These are phyloP conservation scores for Neoitamus cyanurus DNA, from an alignment of 2,888 invertebrate genomes.

Conservation along the genomic window DNA sequence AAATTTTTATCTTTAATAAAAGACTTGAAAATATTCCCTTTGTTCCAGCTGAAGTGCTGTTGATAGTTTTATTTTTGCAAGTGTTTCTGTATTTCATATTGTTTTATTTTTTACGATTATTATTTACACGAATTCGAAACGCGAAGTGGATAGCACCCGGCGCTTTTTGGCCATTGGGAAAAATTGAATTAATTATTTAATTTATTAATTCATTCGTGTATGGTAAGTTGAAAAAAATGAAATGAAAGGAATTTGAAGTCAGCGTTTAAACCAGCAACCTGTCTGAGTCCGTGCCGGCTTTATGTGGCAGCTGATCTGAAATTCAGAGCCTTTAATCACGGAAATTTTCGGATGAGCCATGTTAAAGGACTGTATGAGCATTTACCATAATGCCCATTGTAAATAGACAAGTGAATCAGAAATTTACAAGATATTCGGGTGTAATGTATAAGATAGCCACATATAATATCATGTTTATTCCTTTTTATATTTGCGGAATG, in stretches of 20 bases:
- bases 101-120: not conserved
- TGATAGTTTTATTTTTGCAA: constrained; percentile 19
- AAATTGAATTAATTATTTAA: constrained; percentile 1
- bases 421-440: not conserved
- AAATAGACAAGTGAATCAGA: not conserved
- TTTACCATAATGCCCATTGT: not conserved
- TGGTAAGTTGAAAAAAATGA: not conserved
- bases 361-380: not conserved
- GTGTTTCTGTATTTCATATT: not conserved
- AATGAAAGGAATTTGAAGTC: not conserved
- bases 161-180: not conserved
- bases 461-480: not conserved
- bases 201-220: not conserved
- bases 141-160: not conserved
- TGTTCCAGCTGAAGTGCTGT: constrained; percentile 17
- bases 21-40: constrained; percentile 15
- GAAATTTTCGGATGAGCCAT: not conserved
- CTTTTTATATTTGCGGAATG: not conserved
- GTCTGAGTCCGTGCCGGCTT: not conserved
- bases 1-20: constrained; percentile 24
- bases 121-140: not conserved
- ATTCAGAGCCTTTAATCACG: not conserved
- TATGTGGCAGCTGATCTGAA: not conserved
- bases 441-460: not conserved
- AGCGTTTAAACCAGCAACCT: not conserved